A percentile compares a stretch with the other conserved stretches of the same genome.
Conservation (phyloP, 2,797 vertebrate genomes). For the Catharus ustulatus region DNA sequence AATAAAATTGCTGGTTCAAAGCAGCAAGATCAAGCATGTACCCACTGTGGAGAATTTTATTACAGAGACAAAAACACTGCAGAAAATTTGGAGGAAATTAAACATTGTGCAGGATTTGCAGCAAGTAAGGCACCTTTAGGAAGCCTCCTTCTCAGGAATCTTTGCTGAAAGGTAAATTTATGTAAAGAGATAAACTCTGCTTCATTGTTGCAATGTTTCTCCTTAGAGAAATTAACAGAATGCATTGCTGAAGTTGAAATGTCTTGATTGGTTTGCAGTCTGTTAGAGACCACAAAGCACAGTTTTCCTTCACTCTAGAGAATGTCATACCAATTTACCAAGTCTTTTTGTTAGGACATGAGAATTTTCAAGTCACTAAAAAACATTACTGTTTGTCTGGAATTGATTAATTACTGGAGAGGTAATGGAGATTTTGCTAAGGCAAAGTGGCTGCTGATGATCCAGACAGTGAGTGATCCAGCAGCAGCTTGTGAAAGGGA, state of each 20-base stretch:
- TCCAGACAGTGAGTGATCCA: background rate
- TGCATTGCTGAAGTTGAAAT: background rate
- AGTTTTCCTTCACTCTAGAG: background rate
- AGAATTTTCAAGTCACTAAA: background rate
- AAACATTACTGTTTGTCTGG: background rate
- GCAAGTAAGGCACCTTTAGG: background rate
- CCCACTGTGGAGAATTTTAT: background rate
- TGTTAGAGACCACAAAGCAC: background rate
- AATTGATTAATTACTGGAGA: background rate
- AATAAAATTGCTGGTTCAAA: background rate
- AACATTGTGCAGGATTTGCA: background rate
- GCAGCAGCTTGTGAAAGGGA: background rate
- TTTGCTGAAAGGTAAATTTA: background rate
- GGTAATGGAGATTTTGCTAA: background rate
- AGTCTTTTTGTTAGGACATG: background rate
- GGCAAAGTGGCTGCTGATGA: background rate
- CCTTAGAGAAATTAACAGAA: background rate
- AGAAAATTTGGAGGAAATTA: constrained; percentile 17
- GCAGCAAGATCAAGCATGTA: background rate
- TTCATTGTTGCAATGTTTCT: background rate
- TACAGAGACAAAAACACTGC: background rate
- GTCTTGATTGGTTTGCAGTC: background rate
- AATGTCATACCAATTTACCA: background rate
- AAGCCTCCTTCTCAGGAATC: background rate
- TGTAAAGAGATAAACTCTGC: background rate